Evolutionary conservation across 2,888 invertebrate species (phyloP), one percentile per base, ranked within the genome.

Genomic region (Drosophila birchii): DNA sequence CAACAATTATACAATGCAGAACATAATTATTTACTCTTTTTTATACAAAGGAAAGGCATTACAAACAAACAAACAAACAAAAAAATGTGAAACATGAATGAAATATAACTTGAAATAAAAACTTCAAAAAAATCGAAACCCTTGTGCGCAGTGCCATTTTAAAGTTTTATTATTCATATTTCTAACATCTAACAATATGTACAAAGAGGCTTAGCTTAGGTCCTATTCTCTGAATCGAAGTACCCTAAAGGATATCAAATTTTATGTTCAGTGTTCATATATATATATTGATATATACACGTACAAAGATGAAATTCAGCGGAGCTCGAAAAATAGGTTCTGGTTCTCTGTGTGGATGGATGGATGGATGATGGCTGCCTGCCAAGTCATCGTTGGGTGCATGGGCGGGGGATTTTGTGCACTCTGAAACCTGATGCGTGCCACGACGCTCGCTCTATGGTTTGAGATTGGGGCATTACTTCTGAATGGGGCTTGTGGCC

Each of bases 51-150:
- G 79, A 78, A 81, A 85, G 66, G 76, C 80, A 80, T 81, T 86
- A 80, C 75, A 82, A 81, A 49, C 47, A 47, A 47, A 80, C 75
- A 82, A 81, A 49, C 47, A 47, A 47, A 49, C 34, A 51, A 88
- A 80, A 81, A 76, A 82, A 86, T 91, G 90, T 90, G 88, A 91
- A 91, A 90, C 88, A 88, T 90, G 89, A 91, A 89, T 86, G 84
- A 90, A 91, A 89, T 86, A 90, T 90, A 86, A 86, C 86, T 86
- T 88, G 79, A 86, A 87, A 90, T 90, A 88, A 86, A 87, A 89
- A 83, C 71, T 67, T 55, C 66, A 87, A 85, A 85, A 84, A 85
- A 85, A 89, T 81, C 39, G 81, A 87, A 86, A 67, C n/a, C 16
- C 14, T 8, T 55, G 55, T 51, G 23, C 47, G 69, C 32, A 54